Conservation (phyloP, 35 echinoderm and acorn worm genomes). For the Heliocidaris erythrogramma region DNA sequence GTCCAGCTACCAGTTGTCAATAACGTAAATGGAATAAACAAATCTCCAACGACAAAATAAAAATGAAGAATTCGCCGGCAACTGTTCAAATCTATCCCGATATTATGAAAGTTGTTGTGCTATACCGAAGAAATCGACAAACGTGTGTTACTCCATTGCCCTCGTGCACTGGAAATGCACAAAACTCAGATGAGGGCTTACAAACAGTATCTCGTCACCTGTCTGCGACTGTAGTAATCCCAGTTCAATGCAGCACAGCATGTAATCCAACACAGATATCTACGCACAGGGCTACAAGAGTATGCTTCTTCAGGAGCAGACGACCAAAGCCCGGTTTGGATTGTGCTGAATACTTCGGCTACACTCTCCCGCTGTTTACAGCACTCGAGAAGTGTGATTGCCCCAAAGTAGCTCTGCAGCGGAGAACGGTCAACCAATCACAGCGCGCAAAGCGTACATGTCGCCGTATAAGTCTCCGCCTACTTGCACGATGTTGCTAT, state of each 20-base stretch:
- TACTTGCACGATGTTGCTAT: neutral
- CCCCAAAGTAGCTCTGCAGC: neutral
- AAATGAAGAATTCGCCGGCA: neutral
- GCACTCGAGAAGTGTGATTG: neutral
- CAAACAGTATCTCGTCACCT: neutral
- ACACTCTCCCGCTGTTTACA: neutral
- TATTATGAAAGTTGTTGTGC: neutral
- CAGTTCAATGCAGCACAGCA: neutral
- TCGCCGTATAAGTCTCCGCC: neutral
- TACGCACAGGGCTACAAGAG: neutral
- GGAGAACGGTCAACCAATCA: neutral
- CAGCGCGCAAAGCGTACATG: neutral
- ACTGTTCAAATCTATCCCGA: neutral
- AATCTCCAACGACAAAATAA: neutral
- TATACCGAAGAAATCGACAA: neutral
- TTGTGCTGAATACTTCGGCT: neutral
- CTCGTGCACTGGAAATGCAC: neutral
- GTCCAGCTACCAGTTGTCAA: neutral
- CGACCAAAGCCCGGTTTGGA: neutral
- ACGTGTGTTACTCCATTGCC: neutral
- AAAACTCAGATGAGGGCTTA: neutral
- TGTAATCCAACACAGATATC: neutral
- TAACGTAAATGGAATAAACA: neutral
- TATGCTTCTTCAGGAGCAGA: neutral
- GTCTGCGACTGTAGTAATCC: neutral